Conservation (phyloP, 2,113 vertebrate genomes). For the Bungarus multicinctus region DNA sequence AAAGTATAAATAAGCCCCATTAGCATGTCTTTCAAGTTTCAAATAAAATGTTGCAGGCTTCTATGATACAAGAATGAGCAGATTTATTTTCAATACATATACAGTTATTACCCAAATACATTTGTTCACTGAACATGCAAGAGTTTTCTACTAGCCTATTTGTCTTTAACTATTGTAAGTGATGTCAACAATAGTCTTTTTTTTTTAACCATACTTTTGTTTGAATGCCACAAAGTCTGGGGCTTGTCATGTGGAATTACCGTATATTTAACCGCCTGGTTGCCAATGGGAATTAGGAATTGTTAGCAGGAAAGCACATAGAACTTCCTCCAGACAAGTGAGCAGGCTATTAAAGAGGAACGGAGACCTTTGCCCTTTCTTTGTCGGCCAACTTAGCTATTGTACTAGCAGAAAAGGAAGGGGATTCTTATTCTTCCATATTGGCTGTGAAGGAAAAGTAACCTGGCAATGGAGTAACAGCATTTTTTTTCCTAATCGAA, state of each 20-base stretch:
- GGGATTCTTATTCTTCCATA: not conserved
- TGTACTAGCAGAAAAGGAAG: not conserved
- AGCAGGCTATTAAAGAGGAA: not conserved
- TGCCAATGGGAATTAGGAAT: not conserved
- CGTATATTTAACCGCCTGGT: not conserved
- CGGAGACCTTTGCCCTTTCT: not conserved
- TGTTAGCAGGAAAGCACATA: not conserved
- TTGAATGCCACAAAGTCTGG: not conserved
- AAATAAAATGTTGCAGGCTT: not conserved
- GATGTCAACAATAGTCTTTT: not conserved
- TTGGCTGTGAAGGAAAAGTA: too few relatives aligned
- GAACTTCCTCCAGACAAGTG: not conserved
- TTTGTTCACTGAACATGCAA: not conserved
- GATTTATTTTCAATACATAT: not conserved
- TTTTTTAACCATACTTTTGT: not conserved
- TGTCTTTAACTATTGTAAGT: not conserved
- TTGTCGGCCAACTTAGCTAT: not conserved
- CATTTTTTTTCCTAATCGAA: not conserved
- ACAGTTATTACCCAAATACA: not conserved
- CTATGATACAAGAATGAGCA: not conserved
- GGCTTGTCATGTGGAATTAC: not conserved
- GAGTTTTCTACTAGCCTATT: not conserved
- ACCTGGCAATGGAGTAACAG: not conserved
- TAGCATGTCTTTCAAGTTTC: not conserved
- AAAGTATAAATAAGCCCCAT: not conserved